phyloP scores from a whole-genome alignment of 2,888 invertebrate species.

The Mythimna pallens region DNA sequence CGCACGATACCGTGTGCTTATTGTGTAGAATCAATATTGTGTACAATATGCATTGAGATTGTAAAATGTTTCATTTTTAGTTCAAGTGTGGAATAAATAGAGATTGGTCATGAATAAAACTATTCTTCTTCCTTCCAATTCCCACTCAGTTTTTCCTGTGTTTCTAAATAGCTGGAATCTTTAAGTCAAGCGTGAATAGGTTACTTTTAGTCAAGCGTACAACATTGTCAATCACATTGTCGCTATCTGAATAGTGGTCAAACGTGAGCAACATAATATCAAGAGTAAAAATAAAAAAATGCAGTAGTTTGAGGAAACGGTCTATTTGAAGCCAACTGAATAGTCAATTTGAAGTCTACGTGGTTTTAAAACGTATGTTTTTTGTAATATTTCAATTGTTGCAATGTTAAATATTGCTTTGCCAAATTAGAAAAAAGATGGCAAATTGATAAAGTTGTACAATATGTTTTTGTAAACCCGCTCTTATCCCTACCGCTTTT shows the following conservation, averaged over 20 bases:
- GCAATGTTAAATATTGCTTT: neutral
- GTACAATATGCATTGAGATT: constrained; percentile 38
- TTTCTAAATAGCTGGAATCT: too few species aligned
- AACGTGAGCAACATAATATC: too few species aligned
- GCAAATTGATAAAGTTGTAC: too few species aligned
- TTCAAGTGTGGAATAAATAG: neutral
- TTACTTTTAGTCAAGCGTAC: too few species aligned
- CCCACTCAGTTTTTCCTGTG: too few species aligned
- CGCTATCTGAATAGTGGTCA: too few species aligned
- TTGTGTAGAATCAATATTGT: constrained; percentile 60
- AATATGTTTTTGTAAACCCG: neutral
- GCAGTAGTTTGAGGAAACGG: neutral
- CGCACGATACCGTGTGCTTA: constrained; percentile 62
- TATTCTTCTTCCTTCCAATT: too few species aligned
- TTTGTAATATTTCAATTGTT: too few species aligned
- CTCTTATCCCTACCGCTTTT: too few species aligned
- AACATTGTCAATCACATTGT: too few species aligned
- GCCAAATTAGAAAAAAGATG: neutral
- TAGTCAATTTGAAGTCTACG: neutral
- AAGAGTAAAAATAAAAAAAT: neutral
- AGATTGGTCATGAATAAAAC: neutral
- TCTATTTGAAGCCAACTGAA: too few species aligned
- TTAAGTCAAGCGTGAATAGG: too few species aligned
- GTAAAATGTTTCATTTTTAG: constrained; percentile 37
- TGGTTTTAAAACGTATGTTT: neutral